phyloP scores from a whole-genome alignment of 2,888 invertebrate genomes.

The Fragum sueziense region DNA sequence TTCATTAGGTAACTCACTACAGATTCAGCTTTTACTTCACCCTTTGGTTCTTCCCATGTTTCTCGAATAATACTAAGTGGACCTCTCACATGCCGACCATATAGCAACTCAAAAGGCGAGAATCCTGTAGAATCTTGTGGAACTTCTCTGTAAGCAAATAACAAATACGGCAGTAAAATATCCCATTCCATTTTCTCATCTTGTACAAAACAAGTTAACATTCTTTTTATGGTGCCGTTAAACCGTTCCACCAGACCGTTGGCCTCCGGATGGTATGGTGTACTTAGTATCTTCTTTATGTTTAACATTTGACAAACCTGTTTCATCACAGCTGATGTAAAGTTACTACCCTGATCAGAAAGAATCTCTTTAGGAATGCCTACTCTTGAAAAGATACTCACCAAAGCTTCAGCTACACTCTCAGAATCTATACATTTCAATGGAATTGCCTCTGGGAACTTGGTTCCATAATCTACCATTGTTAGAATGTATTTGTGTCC shows the following conservation, averaged over 20 bases:
- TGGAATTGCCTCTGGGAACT: too few relatives aligned
- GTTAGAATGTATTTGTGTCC: too few relatives aligned
- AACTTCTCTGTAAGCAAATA: constrained; percentile 42
- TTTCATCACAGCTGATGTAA: constrained; percentile 15
- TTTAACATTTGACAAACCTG: constrained; percentile 10
- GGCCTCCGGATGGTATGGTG: constrained; percentile 24
- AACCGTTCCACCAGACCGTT: too few relatives aligned
- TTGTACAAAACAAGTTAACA: too few relatives aligned
- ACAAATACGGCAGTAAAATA: not conserved
- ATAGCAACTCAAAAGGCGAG: not conserved
- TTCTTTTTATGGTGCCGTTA: too few relatives aligned
- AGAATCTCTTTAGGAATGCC: too few relatives aligned
- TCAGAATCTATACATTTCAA: too few relatives aligned
- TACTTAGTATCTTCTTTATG: not conserved
- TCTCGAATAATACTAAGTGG: constrained; percentile 28
- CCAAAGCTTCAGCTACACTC: too few relatives aligned
- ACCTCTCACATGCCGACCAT: constrained; percentile 42
- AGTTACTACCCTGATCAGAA: too few relatives aligned
- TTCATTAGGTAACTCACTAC: constrained; percentile 27
- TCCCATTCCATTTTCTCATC: too few relatives aligned
- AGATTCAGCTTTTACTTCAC: not conserved
- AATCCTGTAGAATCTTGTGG: not conserved
- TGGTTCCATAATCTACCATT: too few relatives aligned
- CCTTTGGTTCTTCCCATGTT: constrained; percentile 24
- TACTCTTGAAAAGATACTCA: too few relatives aligned